Base-by-base conservation (phyloP, 2,797 vertebrate genomes). In the Pseudocheirus occidentalis region DNA sequence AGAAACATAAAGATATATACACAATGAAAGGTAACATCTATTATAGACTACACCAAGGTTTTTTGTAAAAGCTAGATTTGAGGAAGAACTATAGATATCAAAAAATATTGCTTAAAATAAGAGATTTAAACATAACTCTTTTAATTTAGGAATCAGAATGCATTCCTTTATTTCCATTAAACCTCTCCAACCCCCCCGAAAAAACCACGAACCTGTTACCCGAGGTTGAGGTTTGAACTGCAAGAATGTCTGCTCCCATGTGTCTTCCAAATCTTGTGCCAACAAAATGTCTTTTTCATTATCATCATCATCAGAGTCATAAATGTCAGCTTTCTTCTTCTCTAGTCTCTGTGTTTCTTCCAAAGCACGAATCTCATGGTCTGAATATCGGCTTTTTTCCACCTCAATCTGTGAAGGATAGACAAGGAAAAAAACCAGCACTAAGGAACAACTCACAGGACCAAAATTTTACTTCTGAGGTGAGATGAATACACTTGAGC, bases 211-310 rank as follows among this genome's bases (percentile, higher is more conserved):
- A 99, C 99, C 99, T 98, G 97, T 99, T 95, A 98, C 34, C 55
- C 99, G 98, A 0, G 96, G 93, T 6, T 98, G 99, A 31, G 98
- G 97, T 96, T 98, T 97, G 94, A 99, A 99, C 0, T 0, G 94
- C 53, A 98, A 98, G 13, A 99, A 95, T 34, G 98, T 99, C 98
- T 99, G 99, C 34, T 99, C 99, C 99, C 99, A 99, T 0, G 97
- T 90, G 27, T 99, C 99, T 95, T 99, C 99, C 97, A 99, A 94
- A 97, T 99, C 99, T 93, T 99, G 99, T 16, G 97, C 97, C 93
- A 99, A 98, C 56, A 99, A 93, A 4, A 99, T 99, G 0, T 99
- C 98, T 95, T 99, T 98, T 34, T 98, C 97, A 0, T 5, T 81
- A 0, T 14, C 97, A 0, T 99, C 99, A 54, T 91, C 94, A 4